Evolutionary conservation across 2,797 vertebrate species (phyloP).

Genomic region (Hoplostethus mediterraneus): DNA sequence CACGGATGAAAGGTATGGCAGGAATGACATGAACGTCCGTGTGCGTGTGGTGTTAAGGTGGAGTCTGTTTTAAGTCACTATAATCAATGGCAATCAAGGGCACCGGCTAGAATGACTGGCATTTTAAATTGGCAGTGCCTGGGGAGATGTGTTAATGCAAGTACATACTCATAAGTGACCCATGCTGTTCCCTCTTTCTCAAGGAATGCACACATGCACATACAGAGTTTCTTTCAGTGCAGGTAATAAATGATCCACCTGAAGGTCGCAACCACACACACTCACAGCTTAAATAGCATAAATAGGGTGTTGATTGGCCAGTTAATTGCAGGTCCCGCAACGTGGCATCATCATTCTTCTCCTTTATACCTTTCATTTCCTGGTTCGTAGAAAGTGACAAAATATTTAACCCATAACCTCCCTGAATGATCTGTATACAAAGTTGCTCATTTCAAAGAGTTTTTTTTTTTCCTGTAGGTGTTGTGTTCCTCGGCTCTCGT

Average conservation of each 20-base stretch:
- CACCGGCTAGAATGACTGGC: slow-evolving; percentile 8
- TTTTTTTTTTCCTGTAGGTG: neutral
- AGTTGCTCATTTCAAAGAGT: neutral
- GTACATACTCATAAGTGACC: neutral
- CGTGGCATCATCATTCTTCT: slow-evolving; percentile 8
- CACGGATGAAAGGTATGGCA: neutral
- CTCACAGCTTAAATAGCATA: neutral
- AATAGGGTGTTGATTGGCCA: neutral
- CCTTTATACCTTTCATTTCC: slow-evolving; percentile 52
- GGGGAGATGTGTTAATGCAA: neutral
- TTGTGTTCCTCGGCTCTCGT: neutral
- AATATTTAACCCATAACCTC: neutral
- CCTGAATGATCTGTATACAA: slow-evolving; percentile 1
- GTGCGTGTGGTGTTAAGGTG: too few species aligned
- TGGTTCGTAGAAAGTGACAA: slow-evolving; percentile 13
- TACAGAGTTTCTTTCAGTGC: neutral
- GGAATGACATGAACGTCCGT: neutral
- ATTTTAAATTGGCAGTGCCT: slow-evolving; percentile 5
- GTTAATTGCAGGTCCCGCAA: neutral
- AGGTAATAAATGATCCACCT: slow-evolving; percentile 7
- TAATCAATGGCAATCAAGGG: too few species aligned
- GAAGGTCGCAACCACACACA: neutral
- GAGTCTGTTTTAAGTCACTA: neutral
- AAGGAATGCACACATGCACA: slow-evolving; percentile 3
- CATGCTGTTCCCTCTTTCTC: neutral